Base-by-base conservation (phyloP, 2,888 invertebrate genomes). In the Meta bourneti region DNA sequence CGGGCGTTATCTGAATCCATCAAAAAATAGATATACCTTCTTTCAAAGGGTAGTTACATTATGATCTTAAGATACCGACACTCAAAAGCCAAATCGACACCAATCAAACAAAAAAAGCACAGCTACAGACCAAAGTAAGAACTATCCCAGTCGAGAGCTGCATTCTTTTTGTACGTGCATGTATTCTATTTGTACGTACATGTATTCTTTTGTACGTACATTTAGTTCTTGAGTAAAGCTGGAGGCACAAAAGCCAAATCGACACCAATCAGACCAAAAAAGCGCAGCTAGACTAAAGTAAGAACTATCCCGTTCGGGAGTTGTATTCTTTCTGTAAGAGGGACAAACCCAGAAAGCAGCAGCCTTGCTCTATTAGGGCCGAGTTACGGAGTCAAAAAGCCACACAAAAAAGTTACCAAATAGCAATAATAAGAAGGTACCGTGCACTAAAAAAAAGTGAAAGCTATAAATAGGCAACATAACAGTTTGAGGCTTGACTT, bases 401-500 rank as follows among this genome's bases (percentile, higher is more conserved):
- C 79, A 7, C 61, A 61, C 54, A 54, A 54, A 79, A 79, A 79
- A 79, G 61, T 79, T 79, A 79, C 61, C 52, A 79, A 72, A 83
- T 74, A 83, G 49, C 34, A 83, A 52, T 72, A 83, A 54, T 83
- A 72, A 83, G 52, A 72, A 11, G 72, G 72, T 52, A 83, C 72
- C 19, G 79, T 19, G 54, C 34, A 51, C 16, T 49, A 19, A n/a
- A 19, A 88, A 88, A 89, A 82, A 89, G 82, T 89, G 69, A 82
- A 89, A 89, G 70, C 82, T 82, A 75, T 89, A 89, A 91, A 86
- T 91, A 86, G 69, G 61, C 80, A 81, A 82, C 86, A 91, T 86
- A 91, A 82, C 85, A 90, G 89, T 85, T 90, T 74, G 71, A 81
- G 81, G 81, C 77, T 86, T 86, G 90, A 82, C 86, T 85, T 90